These are phyloP conservation scores for Panthera uncia DNA, from an alignment of 2,113 vertebrate species.

Conservation along the genomic window DNA sequence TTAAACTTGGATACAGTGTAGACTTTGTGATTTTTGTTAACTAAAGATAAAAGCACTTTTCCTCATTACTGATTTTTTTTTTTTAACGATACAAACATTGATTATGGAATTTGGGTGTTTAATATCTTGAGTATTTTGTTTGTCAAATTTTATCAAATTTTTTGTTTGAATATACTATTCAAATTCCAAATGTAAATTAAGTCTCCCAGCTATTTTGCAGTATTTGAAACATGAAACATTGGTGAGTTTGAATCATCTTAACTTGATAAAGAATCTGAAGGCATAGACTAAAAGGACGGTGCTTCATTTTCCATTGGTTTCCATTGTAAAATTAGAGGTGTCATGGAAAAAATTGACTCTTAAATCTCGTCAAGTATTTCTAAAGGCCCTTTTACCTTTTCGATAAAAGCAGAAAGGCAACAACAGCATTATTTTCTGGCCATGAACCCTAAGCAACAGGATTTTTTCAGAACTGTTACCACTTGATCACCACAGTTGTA, in stretches of 20 bases:
- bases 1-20: neutral
- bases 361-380: neutral
- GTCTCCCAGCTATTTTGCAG: neutral
- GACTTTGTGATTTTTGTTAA: neutral
- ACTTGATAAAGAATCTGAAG: neutral
- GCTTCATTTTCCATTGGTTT: conserved; percentile 9
- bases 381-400: neutral
- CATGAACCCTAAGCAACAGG: neutral
- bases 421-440: neutral
- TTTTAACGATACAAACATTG: neutral
- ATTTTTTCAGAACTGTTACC: neutral
- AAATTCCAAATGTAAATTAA: neutral
- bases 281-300: neutral
- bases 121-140: neutral
- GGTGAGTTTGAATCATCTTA: neutral
- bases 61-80: neutral
- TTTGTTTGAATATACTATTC: neutral
- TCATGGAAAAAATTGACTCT: neutral
- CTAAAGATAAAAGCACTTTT: neutral
- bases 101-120: neutral
- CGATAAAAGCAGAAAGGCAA: neutral
- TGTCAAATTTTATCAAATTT: neutral
- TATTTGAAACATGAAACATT: conserved; percentile 6
- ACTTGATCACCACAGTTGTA: neutral
- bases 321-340: neutral